phyloP scores from a whole-genome alignment of 1,140 invertebrate species.

The Lucilia cuprina region DNA sequence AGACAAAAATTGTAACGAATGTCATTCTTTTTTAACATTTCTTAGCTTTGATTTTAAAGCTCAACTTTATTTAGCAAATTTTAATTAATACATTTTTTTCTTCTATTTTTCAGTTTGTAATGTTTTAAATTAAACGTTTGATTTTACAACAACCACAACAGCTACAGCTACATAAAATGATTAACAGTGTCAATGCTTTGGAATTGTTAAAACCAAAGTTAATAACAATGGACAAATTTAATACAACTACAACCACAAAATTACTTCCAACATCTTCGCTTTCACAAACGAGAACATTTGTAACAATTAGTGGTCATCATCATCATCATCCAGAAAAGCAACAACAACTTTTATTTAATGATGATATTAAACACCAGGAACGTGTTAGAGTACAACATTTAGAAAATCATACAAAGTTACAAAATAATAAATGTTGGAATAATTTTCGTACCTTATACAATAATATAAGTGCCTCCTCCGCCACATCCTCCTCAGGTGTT shows the following conservation, averaged over 20 bases:
- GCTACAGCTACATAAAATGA: not conserved
- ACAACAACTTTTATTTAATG: not conserved
- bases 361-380: not conserved
- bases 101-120: slow-evolving; percentile 23
- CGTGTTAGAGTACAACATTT: slow-evolving; percentile 30
- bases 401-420: slow-evolving; percentile 35
- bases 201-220: slow-evolving; percentile 33
- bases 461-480: not conserved
- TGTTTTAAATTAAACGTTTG: slow-evolving; percentile 19
- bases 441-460: slow-evolving; percentile 24
- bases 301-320: slow-evolving; percentile 4
- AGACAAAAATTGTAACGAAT: too few relatives aligned
- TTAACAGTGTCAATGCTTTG: slow-evolving; percentile 24
- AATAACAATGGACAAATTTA: slow-evolving; percentile 3
- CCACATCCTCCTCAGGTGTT: not conserved
- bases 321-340: not conserved
- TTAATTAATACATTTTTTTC: not conserved
- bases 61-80: too few relatives aligned
- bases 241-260: not conserved
- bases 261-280: not conserved
- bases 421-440: slow-evolving; percentile 36
- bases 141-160: not conserved
- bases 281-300: not conserved
- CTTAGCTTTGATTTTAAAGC: too few relatives aligned
- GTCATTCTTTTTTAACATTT: too few relatives aligned